Conservation (phyloP, 1,140 invertebrate species). For the Dufourea novaeangliae region DNA sequence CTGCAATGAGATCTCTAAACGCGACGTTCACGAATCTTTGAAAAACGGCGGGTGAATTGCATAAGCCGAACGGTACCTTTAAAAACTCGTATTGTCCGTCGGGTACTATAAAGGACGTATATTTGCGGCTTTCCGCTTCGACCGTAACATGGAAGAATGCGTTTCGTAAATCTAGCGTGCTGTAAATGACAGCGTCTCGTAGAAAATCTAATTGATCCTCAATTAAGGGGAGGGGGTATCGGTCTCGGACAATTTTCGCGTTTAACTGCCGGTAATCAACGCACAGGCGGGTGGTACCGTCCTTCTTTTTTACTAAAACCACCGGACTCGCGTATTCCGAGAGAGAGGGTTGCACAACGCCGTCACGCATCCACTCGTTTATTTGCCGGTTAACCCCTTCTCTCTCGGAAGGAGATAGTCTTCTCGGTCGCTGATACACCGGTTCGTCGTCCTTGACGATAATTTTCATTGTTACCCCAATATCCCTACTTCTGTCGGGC, state of each 20-base stretch:
- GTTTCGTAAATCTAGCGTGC: neutral
- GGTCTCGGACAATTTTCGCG: neutral
- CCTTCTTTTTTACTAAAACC: neutral
- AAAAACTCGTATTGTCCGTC: slow-evolving; percentile 14
- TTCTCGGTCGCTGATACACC: neutral
- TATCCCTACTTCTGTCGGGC: too few relatives aligned
- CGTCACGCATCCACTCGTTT: neutral
- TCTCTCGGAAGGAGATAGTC: neutral
- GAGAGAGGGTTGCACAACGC: neutral
- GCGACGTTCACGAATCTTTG: neutral
- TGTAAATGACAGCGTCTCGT: neutral
- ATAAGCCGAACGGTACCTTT: neutral
- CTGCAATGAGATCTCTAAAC: neutral
- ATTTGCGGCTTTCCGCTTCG: neutral
- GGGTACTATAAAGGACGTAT: neutral
- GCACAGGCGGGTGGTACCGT: neutral
- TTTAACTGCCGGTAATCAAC: neutral
- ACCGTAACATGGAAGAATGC: slow-evolving; percentile 4
- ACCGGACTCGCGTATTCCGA: neutral
- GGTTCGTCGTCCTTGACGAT: neutral
- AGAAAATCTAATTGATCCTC: neutral
- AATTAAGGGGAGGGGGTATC: neutral
- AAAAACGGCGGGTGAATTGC: slow-evolving; percentile 7
- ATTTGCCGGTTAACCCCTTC: neutral
- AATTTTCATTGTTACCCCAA: neutral